A percentile compares a stretch with the other conserved stretches of the same genome.
Conservation (phyloP, 2,888 invertebrate genomes). For the Andrena haemorrhoa region DNA sequence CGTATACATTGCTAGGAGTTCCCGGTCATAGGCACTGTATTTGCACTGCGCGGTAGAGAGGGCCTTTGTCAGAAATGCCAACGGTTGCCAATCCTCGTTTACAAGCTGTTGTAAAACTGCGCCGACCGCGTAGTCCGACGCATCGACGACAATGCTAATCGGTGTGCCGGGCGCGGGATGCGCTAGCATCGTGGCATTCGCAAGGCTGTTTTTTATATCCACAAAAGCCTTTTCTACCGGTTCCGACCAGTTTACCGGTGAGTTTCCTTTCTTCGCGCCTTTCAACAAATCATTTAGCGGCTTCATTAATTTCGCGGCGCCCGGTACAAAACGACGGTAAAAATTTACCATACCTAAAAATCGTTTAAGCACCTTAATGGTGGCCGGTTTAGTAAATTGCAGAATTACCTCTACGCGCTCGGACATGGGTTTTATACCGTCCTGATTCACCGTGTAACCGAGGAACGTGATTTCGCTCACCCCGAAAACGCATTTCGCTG, state of each 20-base stretch:
- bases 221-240: no score
- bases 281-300: slow-evolving; percentile 4
- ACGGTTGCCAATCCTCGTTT: not conserved
- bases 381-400: not conserved
- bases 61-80: slow-evolving; percentile 5
- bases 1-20: not conserved
- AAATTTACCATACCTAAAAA: slow-evolving; percentile 8
- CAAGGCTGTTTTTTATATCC: not conserved
- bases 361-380: not conserved
- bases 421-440: slow-evolving; percentile 2
- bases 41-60: not conserved
- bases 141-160: slow-evolving; percentile 9
- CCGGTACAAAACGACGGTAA: not conserved
- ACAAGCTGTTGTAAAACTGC: slow-evolving; percentile 11
- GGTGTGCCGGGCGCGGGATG: not conserved
- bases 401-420: not conserved
- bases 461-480: not conserved
- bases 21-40: slow-evolving; percentile 23
- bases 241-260: no score
- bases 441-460: no score
- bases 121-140: slow-evolving; percentile 9
- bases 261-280: not conserved
- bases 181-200: slow-evolving; percentile 19
- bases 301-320: not conserved
- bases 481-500: slow-evolving; percentile 12